Conservation (phyloP, 2,888 invertebrate species). For the Diaperis boleti region DNA sequence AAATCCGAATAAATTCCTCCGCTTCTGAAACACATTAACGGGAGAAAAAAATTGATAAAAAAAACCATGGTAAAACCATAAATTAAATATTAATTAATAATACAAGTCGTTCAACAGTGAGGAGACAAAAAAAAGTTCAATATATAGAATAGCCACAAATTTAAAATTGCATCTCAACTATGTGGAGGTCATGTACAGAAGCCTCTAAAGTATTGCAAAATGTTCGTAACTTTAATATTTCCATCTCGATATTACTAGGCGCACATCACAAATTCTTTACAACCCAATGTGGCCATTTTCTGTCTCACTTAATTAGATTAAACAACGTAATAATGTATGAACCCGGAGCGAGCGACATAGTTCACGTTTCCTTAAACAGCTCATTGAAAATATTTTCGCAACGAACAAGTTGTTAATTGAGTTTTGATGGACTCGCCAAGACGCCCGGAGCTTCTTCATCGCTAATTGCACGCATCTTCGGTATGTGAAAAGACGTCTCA, state of each 20-base stretch:
- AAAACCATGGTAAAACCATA: too few relatives aligned
- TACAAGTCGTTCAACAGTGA: too few relatives aligned
- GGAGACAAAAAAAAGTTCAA: too few relatives aligned
- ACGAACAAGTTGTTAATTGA: conserved; percentile 38
- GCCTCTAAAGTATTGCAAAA: too few relatives aligned
- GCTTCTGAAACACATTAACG: too few relatives aligned
- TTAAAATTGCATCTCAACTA: too few relatives aligned
- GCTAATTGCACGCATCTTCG: conserved; percentile 41
- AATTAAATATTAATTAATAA: too few relatives aligned
- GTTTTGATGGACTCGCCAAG: conserved; percentile 36
- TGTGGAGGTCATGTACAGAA: too few relatives aligned
- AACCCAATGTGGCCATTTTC: conserved; percentile 9
- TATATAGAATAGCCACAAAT: too few relatives aligned
- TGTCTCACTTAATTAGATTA: conserved; percentile 8
- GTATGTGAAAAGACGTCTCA: conserved; percentile 42
- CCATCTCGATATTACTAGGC: neutral
- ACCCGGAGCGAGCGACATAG: conserved; percentile 6
- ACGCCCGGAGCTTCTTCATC: conserved; percentile 23
- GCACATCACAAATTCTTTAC: neutral
- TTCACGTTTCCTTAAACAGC: conserved; percentile 30
- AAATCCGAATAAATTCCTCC: too few relatives aligned
- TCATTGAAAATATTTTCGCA: conserved; percentile 34
- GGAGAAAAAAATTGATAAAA: too few relatives aligned
- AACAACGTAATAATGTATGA: conserved; percentile 13
- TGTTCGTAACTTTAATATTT: neutral